Percentiles rank a stretch among this genome's conserved stretches.
Evolutionary conservation across 2,888 invertebrate species (phyloP).

Genomic region (Druceiella hillmani): DNA sequence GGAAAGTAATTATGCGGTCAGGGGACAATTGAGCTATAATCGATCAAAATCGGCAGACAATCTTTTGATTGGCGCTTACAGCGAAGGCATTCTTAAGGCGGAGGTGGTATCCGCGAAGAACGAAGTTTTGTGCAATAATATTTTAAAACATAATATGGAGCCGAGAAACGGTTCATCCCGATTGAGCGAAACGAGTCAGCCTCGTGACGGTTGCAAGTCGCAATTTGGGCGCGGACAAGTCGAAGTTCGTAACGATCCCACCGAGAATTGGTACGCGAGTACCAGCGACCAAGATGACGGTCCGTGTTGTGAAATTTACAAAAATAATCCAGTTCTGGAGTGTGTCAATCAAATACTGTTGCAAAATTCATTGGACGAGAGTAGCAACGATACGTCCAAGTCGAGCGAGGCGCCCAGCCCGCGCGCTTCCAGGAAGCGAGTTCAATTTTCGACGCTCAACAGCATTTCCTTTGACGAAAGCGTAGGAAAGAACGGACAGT

Average conservation of each 20-base stretch:
- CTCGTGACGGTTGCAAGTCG: no score
- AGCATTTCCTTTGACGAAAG: conserved; percentile 53
- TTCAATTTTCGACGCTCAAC: conserved; percentile 59
- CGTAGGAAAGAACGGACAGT: conserved; percentile 33
- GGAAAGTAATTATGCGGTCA: conserved; percentile 29
- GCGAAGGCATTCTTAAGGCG: conserved; percentile 33
- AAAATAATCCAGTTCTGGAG: conserved; percentile 79
- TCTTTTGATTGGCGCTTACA: conserved; percentile 33
- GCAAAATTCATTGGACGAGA: conserved; percentile 63
- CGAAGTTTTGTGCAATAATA: conserved; percentile 41
- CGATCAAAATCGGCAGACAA: conserved; percentile 42
- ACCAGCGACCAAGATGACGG: conserved; percentile 74
- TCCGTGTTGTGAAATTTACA: conserved; percentile 62
- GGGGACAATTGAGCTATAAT: conserved; percentile 30
- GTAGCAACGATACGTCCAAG: conserved; percentile 46
- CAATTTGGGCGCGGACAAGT: conserved; percentile 12
- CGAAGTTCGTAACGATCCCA: conserved; percentile 39
- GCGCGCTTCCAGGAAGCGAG: conserved; percentile 50
- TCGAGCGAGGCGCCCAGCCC: conserved; percentile 47
- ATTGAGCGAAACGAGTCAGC: no score
- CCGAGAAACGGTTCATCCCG: no score
- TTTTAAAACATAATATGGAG: conserved; percentile 33
- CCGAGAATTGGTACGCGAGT: conserved; percentile 76
- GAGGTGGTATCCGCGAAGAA: conserved; percentile 43
- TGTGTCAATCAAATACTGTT: conserved; percentile 81